These are phyloP conservation scores for Micromys minutus DNA, from an alignment of 2,113 vertebrate genomes.

Conservation along the genomic window DNA sequence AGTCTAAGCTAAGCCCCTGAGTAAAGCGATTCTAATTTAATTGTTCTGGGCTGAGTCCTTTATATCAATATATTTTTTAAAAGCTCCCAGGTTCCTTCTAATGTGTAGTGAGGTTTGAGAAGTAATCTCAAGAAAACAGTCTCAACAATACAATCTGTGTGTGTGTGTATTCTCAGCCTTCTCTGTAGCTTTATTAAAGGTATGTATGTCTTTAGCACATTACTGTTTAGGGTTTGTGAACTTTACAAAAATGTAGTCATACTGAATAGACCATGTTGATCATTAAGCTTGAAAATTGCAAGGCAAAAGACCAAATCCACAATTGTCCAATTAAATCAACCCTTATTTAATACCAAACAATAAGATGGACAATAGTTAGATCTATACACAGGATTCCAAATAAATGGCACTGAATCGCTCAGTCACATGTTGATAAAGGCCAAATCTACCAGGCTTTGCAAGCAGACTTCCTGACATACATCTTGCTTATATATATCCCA, in stretches of 20 bases:
- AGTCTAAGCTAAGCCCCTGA: conserved; percentile 51
- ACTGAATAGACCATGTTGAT: neutral
- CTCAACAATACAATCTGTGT: neutral
- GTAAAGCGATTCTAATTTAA: conserved; percentile 66
- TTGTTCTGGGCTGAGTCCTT: conserved; percentile 50
- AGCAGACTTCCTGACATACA: neutral
- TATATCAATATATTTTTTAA: conserved; percentile 41
- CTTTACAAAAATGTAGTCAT: neutral
- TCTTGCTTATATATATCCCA: neutral
- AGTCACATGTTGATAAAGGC: neutral
- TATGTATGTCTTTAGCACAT: neutral
- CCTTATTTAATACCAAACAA: neutral
- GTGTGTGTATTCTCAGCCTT: neutral
- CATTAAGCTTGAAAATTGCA: neutral
- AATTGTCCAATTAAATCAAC: neutral
- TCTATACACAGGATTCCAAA: neutral
- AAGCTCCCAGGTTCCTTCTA: conserved; percentile 55
- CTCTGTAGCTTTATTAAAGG: neutral
- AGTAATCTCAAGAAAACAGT: neutral
- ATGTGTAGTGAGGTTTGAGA: conserved; percentile 20
- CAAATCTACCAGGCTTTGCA: neutral
- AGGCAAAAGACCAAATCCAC: neutral
- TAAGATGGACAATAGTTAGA: neutral
- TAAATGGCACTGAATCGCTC: neutral
- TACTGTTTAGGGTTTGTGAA: neutral